These are phyloP conservation scores for Allacma fusca DNA, from an alignment of 2,888 invertebrate genomes.

Conservation along the genomic window DNA sequence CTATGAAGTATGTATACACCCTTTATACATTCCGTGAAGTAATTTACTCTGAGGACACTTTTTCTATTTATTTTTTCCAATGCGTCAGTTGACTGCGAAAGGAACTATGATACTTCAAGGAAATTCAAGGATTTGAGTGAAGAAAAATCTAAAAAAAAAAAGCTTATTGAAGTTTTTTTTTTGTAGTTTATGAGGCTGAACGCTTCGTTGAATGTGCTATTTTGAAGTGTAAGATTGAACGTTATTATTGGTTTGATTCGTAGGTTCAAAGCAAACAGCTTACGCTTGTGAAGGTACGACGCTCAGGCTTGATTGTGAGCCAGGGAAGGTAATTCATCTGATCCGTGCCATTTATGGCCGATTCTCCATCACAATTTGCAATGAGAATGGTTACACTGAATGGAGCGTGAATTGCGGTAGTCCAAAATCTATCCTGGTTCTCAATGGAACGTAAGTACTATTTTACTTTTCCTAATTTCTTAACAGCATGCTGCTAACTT, in stretches of 20 bases:
- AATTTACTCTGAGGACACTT: too few species aligned
- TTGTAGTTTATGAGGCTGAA: too few species aligned
- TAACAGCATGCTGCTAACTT: not conserved
- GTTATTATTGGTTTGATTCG: constrained; percentile 45
- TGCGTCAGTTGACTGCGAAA: too few species aligned
- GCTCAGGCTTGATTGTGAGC: constrained; percentile 85
- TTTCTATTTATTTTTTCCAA: too few species aligned
- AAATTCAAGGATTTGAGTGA: too few species aligned
- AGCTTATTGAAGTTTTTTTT: too few species aligned
- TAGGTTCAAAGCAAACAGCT: constrained; percentile 82
- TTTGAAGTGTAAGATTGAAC: constrained; percentile 14
- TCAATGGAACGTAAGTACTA: constrained; percentile 80
- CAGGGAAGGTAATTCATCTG: constrained; percentile 88
- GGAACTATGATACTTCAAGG: too few species aligned
- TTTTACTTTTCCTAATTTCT: not conserved
- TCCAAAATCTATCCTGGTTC: constrained; percentile 83
- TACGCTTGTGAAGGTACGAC: constrained; percentile 95
- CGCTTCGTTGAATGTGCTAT: too few species aligned
- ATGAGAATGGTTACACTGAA: constrained; percentile 93
- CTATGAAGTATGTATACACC: too few species aligned
- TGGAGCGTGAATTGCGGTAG: constrained; percentile 98
- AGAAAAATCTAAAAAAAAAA: too few species aligned
- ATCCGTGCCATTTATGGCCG: constrained; percentile 94
- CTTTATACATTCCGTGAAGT: too few species aligned
- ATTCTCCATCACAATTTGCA: constrained; percentile 94